Evolutionary conservation across 2,888 invertebrate species (phyloP).

Genomic region (Drepana falcataria): DNA sequence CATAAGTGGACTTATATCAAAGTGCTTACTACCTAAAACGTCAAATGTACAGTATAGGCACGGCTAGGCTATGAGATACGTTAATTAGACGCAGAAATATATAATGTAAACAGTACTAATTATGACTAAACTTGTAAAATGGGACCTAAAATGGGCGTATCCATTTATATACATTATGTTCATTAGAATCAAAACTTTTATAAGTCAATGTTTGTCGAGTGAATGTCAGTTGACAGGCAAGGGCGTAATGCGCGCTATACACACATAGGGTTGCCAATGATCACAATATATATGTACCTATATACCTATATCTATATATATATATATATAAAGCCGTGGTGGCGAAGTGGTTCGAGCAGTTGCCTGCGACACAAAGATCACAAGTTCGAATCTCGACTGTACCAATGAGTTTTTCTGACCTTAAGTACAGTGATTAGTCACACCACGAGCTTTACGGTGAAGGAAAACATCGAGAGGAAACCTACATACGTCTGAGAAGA

Average conservation of each 20-base stretch:
- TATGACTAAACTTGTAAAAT: not conserved
- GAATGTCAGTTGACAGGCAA: not conserved
- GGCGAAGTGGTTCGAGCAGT: too few relatives aligned
- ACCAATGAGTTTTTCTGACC: too few relatives aligned
- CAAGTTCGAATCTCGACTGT: too few relatives aligned
- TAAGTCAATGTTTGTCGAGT: not conserved
- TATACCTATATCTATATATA: too few relatives aligned
- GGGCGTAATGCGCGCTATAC: not conserved
- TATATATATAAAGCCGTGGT: too few relatives aligned
- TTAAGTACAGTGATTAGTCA: too few relatives aligned
- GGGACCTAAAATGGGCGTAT: not conserved
- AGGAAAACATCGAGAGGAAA: too few relatives aligned
- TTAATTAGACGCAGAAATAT: not conserved
- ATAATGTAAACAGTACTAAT: not conserved
- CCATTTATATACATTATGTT: not conserved
- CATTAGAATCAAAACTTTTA: not conserved
- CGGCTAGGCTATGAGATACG: not conserved
- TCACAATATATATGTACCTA: too few relatives aligned
- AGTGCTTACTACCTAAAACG: not conserved
- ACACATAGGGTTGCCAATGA: not conserved
- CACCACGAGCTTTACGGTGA: too few relatives aligned
- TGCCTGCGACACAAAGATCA: too few relatives aligned
- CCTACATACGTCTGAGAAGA: too few relatives aligned
- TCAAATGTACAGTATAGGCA: not conserved
- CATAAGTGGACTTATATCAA: not conserved